A percentile compares a stretch with the other conserved stretches of the same genome.
These are phyloP conservation scores for Arctia plantaginis DNA, from an alignment of 2,888 invertebrate species.

Conservation along the genomic window DNA sequence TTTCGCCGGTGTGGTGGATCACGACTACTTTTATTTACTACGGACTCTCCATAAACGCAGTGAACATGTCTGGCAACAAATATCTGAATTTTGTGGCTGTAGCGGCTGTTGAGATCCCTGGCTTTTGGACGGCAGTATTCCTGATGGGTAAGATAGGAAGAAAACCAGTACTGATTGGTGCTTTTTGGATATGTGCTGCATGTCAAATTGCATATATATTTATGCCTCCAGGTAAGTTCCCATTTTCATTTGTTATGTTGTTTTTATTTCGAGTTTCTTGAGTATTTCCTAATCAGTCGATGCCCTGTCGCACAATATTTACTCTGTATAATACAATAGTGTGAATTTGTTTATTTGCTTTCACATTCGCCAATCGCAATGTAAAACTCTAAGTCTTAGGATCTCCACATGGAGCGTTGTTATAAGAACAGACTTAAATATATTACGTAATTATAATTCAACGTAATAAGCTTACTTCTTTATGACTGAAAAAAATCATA, in stretches of 20 bases:
- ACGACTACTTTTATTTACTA: conserved; percentile 89
- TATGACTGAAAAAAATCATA: no score
- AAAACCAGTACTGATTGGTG: conserved; percentile 84
- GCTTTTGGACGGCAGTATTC: conserved; percentile 86
- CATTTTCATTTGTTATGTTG: not conserved
- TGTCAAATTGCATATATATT: conserved; percentile 86
- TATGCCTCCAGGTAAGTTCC: conserved; percentile 76
- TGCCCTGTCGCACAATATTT: not conserved
- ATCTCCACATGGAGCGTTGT: not conserved
- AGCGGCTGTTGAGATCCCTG: conserved; percentile 89
- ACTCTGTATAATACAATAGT: no score
- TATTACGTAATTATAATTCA: not conserved
- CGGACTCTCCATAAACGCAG: conserved; percentile 89
- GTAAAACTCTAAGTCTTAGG: no score
- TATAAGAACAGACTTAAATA: not conserved
- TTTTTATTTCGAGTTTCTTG: not conserved
- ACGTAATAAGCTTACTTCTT: not conserved
- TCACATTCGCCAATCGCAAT: no score
- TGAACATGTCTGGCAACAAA: conserved; percentile 87
- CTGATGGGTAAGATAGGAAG: conserved; percentile 88
- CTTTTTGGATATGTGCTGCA: conserved; percentile 86
- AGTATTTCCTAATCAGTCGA: no score
- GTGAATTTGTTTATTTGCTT: no score
- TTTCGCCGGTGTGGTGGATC: conserved; percentile 87
- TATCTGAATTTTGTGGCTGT: conserved; percentile 89